phyloP scores from a whole-genome alignment of 2,888 invertebrate species.

The Ophion ellenae region DNA sequence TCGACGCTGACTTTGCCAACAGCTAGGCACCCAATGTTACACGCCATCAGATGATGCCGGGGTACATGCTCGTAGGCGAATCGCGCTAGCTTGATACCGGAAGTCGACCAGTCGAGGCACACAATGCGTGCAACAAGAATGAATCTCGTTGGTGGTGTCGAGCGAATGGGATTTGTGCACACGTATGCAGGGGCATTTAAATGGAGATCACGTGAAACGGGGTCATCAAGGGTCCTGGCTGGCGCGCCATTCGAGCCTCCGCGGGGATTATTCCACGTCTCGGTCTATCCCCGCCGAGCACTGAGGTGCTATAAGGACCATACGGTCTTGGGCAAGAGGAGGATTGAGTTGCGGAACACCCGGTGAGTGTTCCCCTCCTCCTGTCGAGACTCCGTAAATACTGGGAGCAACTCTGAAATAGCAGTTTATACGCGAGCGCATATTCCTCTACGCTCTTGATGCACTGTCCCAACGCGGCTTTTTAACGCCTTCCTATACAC shows the following conservation, averaged over 20 bases:
- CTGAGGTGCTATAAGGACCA: conserved; percentile 63
- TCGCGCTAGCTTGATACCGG: not conserved
- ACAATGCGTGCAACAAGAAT: conserved; percentile 34
- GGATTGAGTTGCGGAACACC: conserved; percentile 62
- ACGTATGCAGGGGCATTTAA: conserved; percentile 38
- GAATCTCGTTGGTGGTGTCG: conserved; percentile 21
- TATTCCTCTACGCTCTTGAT: conserved; percentile 48
- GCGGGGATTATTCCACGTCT: conserved; percentile 63
- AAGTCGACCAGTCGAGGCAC: conserved; percentile 26
- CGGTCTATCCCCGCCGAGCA: conserved; percentile 40
- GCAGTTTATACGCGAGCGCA: conserved; percentile 25
- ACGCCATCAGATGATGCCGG: not conserved
- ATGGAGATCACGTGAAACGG: conserved; percentile 63
- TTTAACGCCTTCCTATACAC: conserved; percentile 34
- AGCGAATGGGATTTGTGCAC: conserved; percentile 27
- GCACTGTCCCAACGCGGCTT: conserved; percentile 26
- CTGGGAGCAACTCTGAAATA: conserved; percentile 64
- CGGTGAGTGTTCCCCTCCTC: conserved; percentile 39
- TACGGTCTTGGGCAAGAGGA: conserved; percentile 61
- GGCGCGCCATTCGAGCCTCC: conserved; percentile 60
- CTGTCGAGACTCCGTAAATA: conserved; percentile 64
- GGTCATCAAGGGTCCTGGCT: conserved; percentile 62
- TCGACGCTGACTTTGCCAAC: no score
- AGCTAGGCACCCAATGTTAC: not conserved
- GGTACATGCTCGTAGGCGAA: not conserved